Base-by-base conservation (phyloP, 2,888 invertebrate genomes). In the Pseudoips prasinana region DNA sequence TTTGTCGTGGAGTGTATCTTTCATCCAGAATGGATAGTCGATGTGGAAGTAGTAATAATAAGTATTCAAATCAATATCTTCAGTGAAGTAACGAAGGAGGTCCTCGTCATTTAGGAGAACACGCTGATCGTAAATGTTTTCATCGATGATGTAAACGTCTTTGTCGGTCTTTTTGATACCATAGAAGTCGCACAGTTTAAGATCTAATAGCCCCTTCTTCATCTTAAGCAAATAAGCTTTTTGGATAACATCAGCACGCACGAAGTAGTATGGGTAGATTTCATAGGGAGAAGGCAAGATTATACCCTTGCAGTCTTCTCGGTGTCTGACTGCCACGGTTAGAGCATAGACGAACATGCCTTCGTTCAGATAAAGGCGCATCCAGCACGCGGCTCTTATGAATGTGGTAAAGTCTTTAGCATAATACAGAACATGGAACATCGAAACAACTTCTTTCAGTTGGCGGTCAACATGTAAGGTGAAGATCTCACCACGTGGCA, bases 231-330 rank as follows among this genome's bases (percentile, higher is more conserved):
- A 40, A 57, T 90, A 89, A 3, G 89, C 84, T 33, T 86, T 90
- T 41, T 90, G 87, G 53, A 94, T 88, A n/a, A 93, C 91, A 58
- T 93, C 92, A 10, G 90, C 84, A 58, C 92, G 92, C 46, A 93
- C 92, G 75, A 91, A 94, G 68, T 89, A 90, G 80, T 92, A 91
- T 0, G 94, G 94, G 46, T 91, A 86, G 52, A 91, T 85, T 70
- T 91, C 91, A 55, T 91, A 91, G 1, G 89, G 84, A 39, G 91
- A 89, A 23, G 91, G 91, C 14, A 91, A 66, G 14, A 89, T 74
- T 31, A 91, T 74, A 17, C 86, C 86, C 43, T 64, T 82, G 72
- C 83, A 85, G 62, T 90, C 90, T 7, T 79, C 73, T 28, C 90
- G 84, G 54, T 90, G 90, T 55, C 88, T 79, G 46, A 86, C 76